Base-by-base conservation (phyloP, 2,113 vertebrate genomes). In the Sinocyclocheilus maitianheensis region DNA sequence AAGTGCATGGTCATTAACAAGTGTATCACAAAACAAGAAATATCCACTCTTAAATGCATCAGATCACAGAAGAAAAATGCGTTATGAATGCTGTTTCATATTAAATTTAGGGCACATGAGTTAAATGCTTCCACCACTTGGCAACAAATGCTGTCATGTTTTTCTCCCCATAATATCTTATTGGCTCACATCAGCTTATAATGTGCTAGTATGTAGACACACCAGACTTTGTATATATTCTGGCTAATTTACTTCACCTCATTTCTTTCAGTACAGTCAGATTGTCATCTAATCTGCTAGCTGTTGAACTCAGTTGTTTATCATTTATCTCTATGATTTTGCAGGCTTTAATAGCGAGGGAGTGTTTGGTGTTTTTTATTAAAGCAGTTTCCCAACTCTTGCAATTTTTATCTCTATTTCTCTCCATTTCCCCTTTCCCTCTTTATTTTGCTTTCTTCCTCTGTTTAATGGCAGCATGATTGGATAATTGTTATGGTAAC, bases 401-500 rank as follows among this genome's bases (percentile, higher is more conserved):
- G 20, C 62, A 69, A 67, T 48, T 69, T 81, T 67, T 81, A 67
- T 30, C 34, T 81, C 8, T 8, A 5, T 65, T 48, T 82, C 71
- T 43, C 11, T n/a, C 37, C 20, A 43, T 37, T 43, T 82, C 24
- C 0, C 18, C 22, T 43, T 80, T 1, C 77, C 2, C 1, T 43
- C 20, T 30, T 3, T 46, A 40, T 62, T 40, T 5, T 40, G 55
- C 18, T 63, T 63, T 26, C n/a, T 3, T 67, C 6, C n/a, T 13
- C 40, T 51, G 22, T 78, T 65, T 65, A 81, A 81, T 81, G 60
- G n/a, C n/a, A 65, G n/a, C 37, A 67, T 48, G 43, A 69, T 46
- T 69, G 62, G 80, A 51, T 82, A 82, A 82, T 51, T 82, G 62
- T 51, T 34, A 69, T 51, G 43, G 13, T 51, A 14, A n/a, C 62